phyloP scores from a whole-genome alignment of 2,888 invertebrate genomes.

The Acanthoscelides obtectus region DNA sequence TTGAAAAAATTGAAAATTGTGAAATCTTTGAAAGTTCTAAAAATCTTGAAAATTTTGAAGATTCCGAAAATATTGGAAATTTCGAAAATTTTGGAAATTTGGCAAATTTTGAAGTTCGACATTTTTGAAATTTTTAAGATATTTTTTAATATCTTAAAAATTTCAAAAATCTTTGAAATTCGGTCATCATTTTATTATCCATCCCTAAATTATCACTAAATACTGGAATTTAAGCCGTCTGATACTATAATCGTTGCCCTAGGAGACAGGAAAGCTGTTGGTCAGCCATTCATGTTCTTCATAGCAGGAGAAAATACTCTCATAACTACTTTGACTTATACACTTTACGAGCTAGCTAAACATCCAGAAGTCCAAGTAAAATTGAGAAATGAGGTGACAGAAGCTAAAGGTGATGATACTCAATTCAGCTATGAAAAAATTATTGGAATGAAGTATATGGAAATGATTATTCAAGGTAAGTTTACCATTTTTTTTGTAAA shows the following conservation, averaged over 20 bases:
- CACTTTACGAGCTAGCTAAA: conserved; percentile 20
- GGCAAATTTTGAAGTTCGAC: too few species aligned
- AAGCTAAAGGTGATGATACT: background rate
- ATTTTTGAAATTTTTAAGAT: too few species aligned
- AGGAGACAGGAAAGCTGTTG: background rate
- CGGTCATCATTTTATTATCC: too few species aligned
- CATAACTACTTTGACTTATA: conserved; percentile 19
- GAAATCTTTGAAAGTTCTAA: too few species aligned
- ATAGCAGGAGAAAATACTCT: conserved; percentile 26
- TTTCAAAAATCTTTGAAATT: too few species aligned
- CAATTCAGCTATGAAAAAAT: background rate
- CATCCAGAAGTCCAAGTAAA: conserved; percentile 8
- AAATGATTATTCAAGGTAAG: background rate
- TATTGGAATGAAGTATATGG: background rate
- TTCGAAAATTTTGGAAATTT: too few species aligned
- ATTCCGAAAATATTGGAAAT: too few species aligned
- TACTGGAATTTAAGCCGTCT: too few species aligned
- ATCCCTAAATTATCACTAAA: too few species aligned
- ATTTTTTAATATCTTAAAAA: too few species aligned
- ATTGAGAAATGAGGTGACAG: background rate
- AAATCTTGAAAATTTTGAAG: too few species aligned
- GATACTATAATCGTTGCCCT: background rate
- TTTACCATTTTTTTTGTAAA: conserved; percentile 26
- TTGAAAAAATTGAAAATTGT: too few species aligned
- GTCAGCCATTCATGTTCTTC: conserved; percentile 1